Base-by-base conservation (phyloP, 2,113 vertebrate genomes). In the Sorex fumeus region DNA sequence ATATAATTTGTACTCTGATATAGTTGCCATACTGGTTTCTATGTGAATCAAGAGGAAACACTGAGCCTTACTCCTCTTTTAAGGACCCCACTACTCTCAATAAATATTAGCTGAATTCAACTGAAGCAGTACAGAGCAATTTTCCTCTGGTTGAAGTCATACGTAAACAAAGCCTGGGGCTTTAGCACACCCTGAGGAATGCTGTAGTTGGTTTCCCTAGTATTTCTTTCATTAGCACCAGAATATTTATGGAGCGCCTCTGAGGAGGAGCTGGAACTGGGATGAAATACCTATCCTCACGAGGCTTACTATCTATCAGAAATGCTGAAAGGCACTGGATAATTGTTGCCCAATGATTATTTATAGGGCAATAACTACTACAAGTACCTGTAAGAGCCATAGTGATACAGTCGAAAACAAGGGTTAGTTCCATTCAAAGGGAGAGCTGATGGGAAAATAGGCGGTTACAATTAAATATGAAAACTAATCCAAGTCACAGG, bases 151-250 rank as follows among this genome's bases (percentile, higher is more conserved):
- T 23, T 64, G 32, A 86, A 72, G 19, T 84, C 8, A 19, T 28
- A 87, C 12, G 28, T 67, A 78, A 85, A 50, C 15, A 92, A 79
- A 36, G 78, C 15, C 81, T 57, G 3, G 60, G 16, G 4, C 28
- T 83, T 81, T 66, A 92, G 88, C 76, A 94, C 45, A 53, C 78
- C 19, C 83, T 93, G 80, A 36, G 86, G 70, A 67, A 90, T 88
- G 45, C 30, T 32, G 16, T 25, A 36, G n/a, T 78, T 78, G 78
- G 1, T 34, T 85, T 60, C 8, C 4, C 1, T 93, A 72, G 3
- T 3, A 45, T 57, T 84, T 87, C 57, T 30, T 69, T 72, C 70
- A 53, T 32, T 71, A 1, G 19, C 66, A 93, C 18, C 40, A 71
- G 50, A 85, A n/a, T 85, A 82, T 79, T 70, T 78, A 72, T 25